phyloP scores from a whole-genome alignment of 2,113 vertebrate species.

The Calcarius ornatus region DNA sequence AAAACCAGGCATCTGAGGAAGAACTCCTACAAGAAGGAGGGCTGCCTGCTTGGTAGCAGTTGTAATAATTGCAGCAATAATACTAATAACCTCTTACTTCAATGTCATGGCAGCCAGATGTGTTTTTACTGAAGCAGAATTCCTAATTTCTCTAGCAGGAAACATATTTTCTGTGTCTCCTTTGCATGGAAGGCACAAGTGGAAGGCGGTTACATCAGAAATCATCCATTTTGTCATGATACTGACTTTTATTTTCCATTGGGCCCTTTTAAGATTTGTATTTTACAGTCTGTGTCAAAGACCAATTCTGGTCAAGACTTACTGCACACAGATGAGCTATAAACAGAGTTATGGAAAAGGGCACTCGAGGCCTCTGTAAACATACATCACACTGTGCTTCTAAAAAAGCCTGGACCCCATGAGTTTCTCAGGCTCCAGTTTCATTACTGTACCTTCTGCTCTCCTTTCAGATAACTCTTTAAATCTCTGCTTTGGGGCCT shows the following conservation, averaged over 20 bases:
- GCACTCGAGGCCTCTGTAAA: constrained; percentile 66
- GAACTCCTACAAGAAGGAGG: neutral
- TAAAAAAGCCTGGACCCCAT: constrained; percentile 15
- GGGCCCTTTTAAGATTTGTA: constrained; percentile 70
- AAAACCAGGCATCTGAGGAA: neutral
- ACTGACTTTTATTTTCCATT: constrained; percentile 71
- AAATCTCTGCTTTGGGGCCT: neutral
- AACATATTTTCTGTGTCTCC: constrained; percentile 4
- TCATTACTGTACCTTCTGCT: constrained; percentile 58
- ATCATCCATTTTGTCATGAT: constrained; percentile 66
- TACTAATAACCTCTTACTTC: neutral
- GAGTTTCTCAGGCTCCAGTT: constrained; percentile 47
- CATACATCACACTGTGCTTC: constrained; percentile 56
- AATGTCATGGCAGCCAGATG: neutral
- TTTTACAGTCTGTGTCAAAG: constrained; percentile 76
- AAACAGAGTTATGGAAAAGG: constrained; percentile 70
- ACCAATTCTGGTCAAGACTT: constrained; percentile 75
- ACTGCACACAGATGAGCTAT: constrained; percentile 72
- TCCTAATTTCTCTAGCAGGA: constrained; percentile 27
- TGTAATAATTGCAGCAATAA: neutral
- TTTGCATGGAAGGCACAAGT: constrained; percentile 32
- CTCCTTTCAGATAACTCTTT: neutral
- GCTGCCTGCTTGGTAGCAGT: neutral
- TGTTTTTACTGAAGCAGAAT: constrained; percentile 1
- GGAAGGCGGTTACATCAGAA: constrained; percentile 60